phyloP scores from a whole-genome alignment of 2,797 vertebrate species.

The Cossypha niveicapilla region DNA sequence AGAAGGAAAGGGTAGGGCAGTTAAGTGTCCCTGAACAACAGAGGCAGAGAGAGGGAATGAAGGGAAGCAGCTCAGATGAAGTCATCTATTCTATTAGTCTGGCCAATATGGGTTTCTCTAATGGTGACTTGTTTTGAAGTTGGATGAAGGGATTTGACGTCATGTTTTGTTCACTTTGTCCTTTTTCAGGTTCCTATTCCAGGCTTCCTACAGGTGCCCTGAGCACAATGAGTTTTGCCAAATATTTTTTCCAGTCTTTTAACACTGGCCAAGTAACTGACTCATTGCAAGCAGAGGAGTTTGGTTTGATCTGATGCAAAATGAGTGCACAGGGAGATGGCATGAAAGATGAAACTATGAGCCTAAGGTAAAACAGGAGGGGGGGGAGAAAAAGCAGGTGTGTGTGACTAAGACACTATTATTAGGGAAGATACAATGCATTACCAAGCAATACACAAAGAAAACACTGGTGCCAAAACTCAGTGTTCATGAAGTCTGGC shows the following conservation, averaged over 20 bases:
- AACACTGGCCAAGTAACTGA: neutral
- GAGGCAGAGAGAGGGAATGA: neutral
- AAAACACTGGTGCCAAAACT: neutral
- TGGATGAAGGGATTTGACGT: neutral
- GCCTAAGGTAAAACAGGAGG: neutral
- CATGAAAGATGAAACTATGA: neutral
- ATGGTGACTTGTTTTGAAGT: neutral
- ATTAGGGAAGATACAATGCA: neutral
- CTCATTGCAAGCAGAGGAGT: neutral
- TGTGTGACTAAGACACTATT: neutral
- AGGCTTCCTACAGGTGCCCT: neutral
- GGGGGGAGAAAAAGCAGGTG: neutral
- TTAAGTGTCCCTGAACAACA: neutral
- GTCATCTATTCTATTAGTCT: neutral
- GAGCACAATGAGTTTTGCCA: neutral
- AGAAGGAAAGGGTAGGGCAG: neutral
- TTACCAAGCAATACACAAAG: neutral
- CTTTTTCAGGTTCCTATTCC: neutral
- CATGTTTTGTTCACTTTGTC: neutral
- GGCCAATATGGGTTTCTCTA: neutral
- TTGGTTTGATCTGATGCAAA: neutral
- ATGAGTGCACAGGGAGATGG: neutral
- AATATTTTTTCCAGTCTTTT: conserved; percentile 16
- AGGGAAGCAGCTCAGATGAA: neutral
- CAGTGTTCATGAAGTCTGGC: neutral